A percentile compares a stretch with the other conserved stretches of the same genome.
phyloP scores from a whole-genome alignment of 2,888 invertebrate genomes.

The Aspidapion aeneum region DNA sequence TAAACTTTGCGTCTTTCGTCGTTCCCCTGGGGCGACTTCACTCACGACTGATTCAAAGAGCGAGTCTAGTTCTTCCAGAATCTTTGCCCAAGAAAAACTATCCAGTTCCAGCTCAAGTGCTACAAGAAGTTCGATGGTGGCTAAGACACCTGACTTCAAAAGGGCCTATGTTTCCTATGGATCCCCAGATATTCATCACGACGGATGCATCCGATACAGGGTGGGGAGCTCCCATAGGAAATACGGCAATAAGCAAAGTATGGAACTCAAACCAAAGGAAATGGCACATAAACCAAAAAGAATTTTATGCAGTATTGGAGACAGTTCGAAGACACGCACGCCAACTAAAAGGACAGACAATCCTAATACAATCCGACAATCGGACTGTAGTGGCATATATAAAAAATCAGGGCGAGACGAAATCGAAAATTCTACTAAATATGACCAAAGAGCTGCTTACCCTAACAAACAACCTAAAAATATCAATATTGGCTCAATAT shows the following conservation, averaged over 20 bases:
- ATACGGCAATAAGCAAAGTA: neutral
- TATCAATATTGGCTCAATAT: constrained; percentile 16
- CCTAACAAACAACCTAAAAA: too few species aligned
- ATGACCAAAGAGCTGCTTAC: too few species aligned
- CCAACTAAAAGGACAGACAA: constrained; percentile 7
- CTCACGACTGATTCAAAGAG: constrained; percentile 6
- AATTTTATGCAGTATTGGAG: constrained; percentile 11
- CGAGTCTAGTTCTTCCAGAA: constrained; percentile 7
- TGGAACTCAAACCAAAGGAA: constrained; percentile 7
- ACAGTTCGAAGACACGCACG: neutral
- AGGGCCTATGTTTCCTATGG: constrained; percentile 8
- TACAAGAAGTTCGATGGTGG: constrained; percentile 10
- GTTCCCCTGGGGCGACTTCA: constrained; percentile 9
- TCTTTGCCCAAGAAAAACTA: constrained; percentile 3
- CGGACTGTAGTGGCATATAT: constrained; percentile 9
- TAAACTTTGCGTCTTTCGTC: constrained; percentile 9
- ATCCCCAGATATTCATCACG: neutral
- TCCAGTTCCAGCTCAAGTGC: neutral
- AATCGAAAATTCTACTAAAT: constrained; percentile 11
- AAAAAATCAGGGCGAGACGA: constrained; percentile 16
- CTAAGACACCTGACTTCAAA: constrained; percentile 1
- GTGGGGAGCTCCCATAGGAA: constrained; percentile 16
- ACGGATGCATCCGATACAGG: constrained; percentile 13
- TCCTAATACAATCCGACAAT: constrained; percentile 14
- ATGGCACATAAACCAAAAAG: constrained; percentile 17